Base-by-base conservation (phyloP, 2,888 invertebrate genomes). In the Dicroscelio sp. region DNA sequence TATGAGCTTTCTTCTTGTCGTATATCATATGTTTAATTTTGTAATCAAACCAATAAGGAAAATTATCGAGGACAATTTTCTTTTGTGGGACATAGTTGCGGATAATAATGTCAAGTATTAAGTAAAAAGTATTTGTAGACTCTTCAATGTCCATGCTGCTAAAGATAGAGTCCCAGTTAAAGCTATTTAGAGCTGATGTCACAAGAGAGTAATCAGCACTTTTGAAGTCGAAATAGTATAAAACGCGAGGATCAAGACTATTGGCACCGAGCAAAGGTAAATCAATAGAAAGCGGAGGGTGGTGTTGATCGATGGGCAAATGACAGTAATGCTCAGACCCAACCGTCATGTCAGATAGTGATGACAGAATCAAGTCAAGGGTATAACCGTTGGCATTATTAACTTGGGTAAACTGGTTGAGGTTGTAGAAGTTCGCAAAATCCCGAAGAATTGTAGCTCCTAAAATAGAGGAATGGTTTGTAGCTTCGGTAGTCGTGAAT, bases 391-490 rank as follows among this genome's bases (percentile, higher is more conserved):
- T 71, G 17, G 4, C 12, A 12, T 48, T 71, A 6, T 1, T 2
- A 43, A 43, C 31, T 25, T 14, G 20, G 33, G 23, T 69, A 2
- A 1, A 25, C 43, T 69, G 69, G 0, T 1, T 27, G 12, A 69
- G 69, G 25, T 69, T 69, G 25, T 43, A 23, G 23, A 23, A 48
- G 20, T 71, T 71, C 3, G 71, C 43, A 71, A 71, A 71, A 20
- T 71, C 48, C 27, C 71, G 12, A 3, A 69, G 2, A 12, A 38
- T 25, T 14, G 23, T 2, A n/a, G 67, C 67, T 2, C 31, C n/a
- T 10, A 3, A n/a, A 6, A 23, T 0, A 38, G 25, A 17, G 23
- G 67, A 35, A 14, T 35, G 35, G 5, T 1, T 12, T 12, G n/a
- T 20, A 2, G 25, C 1, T 10, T 2, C 38, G 38, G n/a, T 38